Evolutionary conservation across 2,113 vertebrate species (phyloP).

Genomic region (Acrocephalus kingi): DNA sequence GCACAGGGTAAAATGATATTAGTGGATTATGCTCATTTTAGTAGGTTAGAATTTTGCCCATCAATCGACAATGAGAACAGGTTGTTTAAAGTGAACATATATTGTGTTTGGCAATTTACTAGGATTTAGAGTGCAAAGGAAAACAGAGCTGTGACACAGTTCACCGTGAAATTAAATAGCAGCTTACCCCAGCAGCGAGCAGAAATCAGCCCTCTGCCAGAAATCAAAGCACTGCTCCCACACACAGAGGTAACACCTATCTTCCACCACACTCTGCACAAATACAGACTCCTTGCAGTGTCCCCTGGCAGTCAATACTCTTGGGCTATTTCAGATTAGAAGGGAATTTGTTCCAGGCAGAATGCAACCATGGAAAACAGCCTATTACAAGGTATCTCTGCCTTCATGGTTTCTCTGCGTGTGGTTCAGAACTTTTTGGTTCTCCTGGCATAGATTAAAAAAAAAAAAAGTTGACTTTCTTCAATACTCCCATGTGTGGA

Average conservation of each 20-base stretch:
- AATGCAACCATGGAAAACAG: neutral
- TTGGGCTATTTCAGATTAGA: neutral
- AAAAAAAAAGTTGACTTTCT: neutral
- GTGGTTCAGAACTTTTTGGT: neutral
- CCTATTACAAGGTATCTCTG: neutral
- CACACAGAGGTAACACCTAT: neutral
- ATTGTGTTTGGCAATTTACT: constrained; percentile 31
- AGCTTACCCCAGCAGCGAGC: constrained; percentile 8
- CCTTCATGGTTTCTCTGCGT: neutral
- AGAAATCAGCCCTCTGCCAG: constrained; percentile 25
- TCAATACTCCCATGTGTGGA: neutral
- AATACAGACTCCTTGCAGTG: neutral
- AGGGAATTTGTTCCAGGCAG: neutral
- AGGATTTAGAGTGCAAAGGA: neutral
- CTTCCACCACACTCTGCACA: neutral
- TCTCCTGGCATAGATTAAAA: neutral
- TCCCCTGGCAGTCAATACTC: neutral
- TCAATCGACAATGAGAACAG: constrained; percentile 2
- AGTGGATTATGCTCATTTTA: constrained; percentile 17
- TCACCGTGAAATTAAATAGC: constrained; percentile 50
- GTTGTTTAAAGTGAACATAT: constrained; percentile 23
- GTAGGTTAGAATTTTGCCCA: constrained; percentile 7
- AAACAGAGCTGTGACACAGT: constrained; percentile 30
- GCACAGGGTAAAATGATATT: constrained; percentile 5
- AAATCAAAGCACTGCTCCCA: neutral